A percentile compares a stretch with the other conserved stretches of the same genome.
Conservation (phyloP, 2,888 invertebrate genomes). For the Pogonocherus hispidulus region DNA sequence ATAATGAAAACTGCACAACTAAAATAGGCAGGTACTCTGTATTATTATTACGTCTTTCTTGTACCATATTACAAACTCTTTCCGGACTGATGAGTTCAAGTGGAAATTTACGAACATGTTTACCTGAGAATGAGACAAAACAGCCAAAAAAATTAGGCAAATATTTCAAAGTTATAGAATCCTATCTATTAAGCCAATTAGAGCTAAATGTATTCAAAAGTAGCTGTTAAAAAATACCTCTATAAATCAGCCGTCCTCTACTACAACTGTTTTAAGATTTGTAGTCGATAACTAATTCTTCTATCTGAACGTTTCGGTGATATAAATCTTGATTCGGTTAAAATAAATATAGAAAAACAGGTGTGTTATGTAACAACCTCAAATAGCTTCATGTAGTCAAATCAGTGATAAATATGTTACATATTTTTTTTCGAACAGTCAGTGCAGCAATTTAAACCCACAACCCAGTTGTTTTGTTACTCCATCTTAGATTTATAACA, state of each 20-base stretch:
- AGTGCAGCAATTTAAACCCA: background rate
- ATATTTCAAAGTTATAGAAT: background rate
- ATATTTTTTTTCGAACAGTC: background rate
- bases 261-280: background rate
- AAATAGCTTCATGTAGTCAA: constrained; percentile 2
- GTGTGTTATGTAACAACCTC: constrained; percentile 1
- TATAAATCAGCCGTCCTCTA: background rate
- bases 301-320: background rate
- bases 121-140: background rate
- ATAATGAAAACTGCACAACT: too few species aligned
- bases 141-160: background rate
- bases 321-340: background rate
- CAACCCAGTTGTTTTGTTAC: background rate
- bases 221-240: background rate
- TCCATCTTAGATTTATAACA: background rate
- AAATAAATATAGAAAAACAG: background rate
- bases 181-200: background rate
- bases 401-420: constrained; percentile 3
- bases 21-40: too few species aligned
- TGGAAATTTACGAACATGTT: too few species aligned
- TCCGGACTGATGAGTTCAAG: too few species aligned
- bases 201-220: background rate
- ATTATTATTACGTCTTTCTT: too few species aligned
- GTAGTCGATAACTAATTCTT: background rate
- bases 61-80: too few species aligned